Conservation (phyloP, 2,797 vertebrate species). For the Ctenochaetus hawaiiensis region DNA sequence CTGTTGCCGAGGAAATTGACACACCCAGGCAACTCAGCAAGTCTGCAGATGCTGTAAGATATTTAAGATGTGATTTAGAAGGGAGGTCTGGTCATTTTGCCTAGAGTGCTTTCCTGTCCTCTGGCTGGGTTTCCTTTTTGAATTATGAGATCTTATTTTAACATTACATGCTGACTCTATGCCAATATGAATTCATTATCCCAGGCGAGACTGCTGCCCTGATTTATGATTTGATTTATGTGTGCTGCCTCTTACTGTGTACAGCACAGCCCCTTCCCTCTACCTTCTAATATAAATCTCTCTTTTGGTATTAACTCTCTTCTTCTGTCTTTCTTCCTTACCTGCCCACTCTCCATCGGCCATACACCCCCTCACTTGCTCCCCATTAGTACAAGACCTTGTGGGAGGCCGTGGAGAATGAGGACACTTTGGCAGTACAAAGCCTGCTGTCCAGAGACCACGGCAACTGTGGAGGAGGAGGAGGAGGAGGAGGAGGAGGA, state of each 20-base stretch:
- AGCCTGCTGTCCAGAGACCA: constrained; percentile 79
- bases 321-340: constrained; percentile 16
- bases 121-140: constrained; percentile 7
- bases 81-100: neutral
- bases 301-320: constrained; percentile 21
- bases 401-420: constrained; percentile 87
- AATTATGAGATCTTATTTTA: constrained; percentile 16
- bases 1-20: constrained; percentile 50
- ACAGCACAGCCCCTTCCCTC: constrained; percentile 5
- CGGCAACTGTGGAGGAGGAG: constrained; percentile 50
- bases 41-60: constrained; percentile 76
- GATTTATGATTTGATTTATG: constrained; percentile 59
- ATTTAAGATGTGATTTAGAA: constrained; percentile 7
- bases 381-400: constrained; percentile 81
- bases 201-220: constrained; percentile 19
- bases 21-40: constrained; percentile 67
- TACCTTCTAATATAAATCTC: constrained; percentile 47
- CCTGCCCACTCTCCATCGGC: neutral
- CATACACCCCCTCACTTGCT: constrained; percentile 27
- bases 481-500: constrained; percentile 54
- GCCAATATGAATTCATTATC: constrained; percentile 38
- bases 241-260: constrained; percentile 23
- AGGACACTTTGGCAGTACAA: constrained; percentile 85
- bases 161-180: constrained; percentile 38
- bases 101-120: constrained; percentile 9